phyloP scores from a whole-genome alignment of 2,113 vertebrate genomes.

The Forbesichthys papilliferus region DNA sequence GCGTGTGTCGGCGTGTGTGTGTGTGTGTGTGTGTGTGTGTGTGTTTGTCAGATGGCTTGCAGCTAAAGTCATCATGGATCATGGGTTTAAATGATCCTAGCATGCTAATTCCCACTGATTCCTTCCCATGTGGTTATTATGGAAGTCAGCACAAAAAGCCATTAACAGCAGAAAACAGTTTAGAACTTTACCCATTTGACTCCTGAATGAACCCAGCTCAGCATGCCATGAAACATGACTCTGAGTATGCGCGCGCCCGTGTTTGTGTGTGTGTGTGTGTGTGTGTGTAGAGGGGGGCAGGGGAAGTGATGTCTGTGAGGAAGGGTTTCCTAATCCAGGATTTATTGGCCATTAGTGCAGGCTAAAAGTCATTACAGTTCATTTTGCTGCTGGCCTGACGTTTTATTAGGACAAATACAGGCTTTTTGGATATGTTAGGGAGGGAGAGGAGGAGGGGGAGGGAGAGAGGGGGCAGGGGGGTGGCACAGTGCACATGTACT shows the following conservation, averaged over 20 bases:
- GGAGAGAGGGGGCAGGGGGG: neutral
- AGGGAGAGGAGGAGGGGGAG: neutral
- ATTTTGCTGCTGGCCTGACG: conserved; percentile 82
- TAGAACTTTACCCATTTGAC: conserved; percentile 75
- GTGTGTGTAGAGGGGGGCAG: neutral
- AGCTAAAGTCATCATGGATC: conserved; percentile 68
- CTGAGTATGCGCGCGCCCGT: conserved; percentile 30
- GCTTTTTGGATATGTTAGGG: conserved; percentile 64
- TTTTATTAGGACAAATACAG: conserved; percentile 84
- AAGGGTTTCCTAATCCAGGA: conserved; percentile 77
- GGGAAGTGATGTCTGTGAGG: conserved; percentile 44
- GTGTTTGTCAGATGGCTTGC: conserved; percentile 49
- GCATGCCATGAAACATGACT: conserved; percentile 74
- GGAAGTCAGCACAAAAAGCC: conserved; percentile 72
- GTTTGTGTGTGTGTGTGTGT: conserved; percentile 7
- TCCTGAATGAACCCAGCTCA: conserved; percentile 74
- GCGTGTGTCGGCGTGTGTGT: conserved; percentile 28
- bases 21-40: conserved; percentile 1
- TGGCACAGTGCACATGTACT: neutral
- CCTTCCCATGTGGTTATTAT: conserved; percentile 70
- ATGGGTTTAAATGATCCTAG: conserved; percentile 69
- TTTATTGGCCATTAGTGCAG: conserved; percentile 86
- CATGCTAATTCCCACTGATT: conserved; percentile 72
- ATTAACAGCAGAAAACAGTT: conserved; percentile 71
- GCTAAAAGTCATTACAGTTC: conserved; percentile 85